A percentile compares a stretch with the other conserved stretches of the same genome.
These are phyloP conservation scores for Rotaria socialis DNA, from an alignment of 2,888 invertebrate genomes.

Conservation along the genomic window DNA sequence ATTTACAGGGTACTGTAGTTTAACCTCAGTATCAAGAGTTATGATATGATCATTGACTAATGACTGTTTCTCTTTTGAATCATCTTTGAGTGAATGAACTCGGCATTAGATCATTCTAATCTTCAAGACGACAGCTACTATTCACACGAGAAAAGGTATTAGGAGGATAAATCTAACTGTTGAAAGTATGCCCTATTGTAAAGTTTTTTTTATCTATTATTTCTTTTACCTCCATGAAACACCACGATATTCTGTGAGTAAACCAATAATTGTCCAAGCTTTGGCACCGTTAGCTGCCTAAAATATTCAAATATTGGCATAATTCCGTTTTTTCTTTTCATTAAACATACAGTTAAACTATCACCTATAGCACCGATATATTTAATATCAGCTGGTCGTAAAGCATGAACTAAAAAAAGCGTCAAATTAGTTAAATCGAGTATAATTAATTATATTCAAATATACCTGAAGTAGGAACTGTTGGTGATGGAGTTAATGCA, in stretches of 20 bases:
- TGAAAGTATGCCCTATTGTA: too few relatives aligned
- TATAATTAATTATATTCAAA: not conserved
- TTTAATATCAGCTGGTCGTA: slow-evolving; percentile 51
- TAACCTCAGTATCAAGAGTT: too few relatives aligned
- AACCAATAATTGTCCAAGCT: slow-evolving; percentile 50
- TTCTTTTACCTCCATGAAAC: slow-evolving; percentile 51
- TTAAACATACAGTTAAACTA: slow-evolving; percentile 50
- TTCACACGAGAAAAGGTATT: too few relatives aligned
- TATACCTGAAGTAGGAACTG: slow-evolving; percentile 4
- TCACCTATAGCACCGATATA: slow-evolving; percentile 53
- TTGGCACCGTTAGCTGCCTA: slow-evolving; percentile 53
- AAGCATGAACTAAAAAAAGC: slow-evolving; percentile 50
- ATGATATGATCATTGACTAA: too few relatives aligned
- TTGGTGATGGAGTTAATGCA: not conserved
- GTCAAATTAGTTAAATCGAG: not conserved
- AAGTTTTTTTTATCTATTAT: not conserved
- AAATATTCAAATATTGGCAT: not conserved
- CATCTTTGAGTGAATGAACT: too few relatives aligned
- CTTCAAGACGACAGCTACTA: too few relatives aligned
- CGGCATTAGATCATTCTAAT: too few relatives aligned
- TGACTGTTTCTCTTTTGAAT: too few relatives aligned
- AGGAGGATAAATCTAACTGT: too few relatives aligned
- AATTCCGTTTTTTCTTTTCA: not conserved
- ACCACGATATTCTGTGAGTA: slow-evolving; percentile 51
- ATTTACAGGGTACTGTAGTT: too few relatives aligned